Conservation (phyloP, 2,888 invertebrate genomes). For the Odontomyia ornata region DNA sequence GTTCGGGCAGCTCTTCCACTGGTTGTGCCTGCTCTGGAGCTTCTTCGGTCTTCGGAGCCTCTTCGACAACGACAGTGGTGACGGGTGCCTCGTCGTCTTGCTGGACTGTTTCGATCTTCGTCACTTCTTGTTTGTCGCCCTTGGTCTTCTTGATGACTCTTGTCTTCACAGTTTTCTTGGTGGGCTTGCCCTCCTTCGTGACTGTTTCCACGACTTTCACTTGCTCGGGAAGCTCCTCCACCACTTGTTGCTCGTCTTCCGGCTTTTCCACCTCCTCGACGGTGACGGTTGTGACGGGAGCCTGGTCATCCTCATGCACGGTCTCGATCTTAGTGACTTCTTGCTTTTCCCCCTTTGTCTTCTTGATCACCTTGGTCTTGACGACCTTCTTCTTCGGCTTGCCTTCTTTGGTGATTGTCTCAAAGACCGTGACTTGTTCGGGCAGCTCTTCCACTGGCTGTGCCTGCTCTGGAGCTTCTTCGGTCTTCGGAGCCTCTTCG, state of each 20-base stretch:
- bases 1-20: constrained; percentile 58
- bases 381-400: constrained; percentile 57
- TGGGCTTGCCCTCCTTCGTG: constrained; percentile 55
- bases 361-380: constrained; percentile 62
- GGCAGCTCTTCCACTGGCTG: constrained; percentile 52
- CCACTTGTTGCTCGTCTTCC: constrained; percentile 17
- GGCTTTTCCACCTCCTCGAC: constrained; percentile 30
- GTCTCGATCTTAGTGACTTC: constrained; percentile 63
- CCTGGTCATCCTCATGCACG: constrained; percentile 58
- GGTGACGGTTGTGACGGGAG: constrained; percentile 58
- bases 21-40: constrained; percentile 50
- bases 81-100: constrained; percentile 61
- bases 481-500: constrained; percentile 47
- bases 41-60: not conserved
- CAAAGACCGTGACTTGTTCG: constrained; percentile 59
- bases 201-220: constrained; percentile 53
- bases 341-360: constrained; percentile 60
- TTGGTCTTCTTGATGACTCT: constrained; percentile 52
- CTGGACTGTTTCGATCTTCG: constrained; percentile 58
- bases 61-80: constrained; percentile 54
- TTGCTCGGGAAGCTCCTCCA: constrained; percentile 54
- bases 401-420: constrained; percentile 58
- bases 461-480: not conserved
- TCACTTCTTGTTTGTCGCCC: constrained; percentile 56
- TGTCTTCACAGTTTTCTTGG: constrained; percentile 53